Evolutionary conservation across 2,113 vertebrate species (phyloP).

Genomic region (Elephantulus edwardii): DNA sequence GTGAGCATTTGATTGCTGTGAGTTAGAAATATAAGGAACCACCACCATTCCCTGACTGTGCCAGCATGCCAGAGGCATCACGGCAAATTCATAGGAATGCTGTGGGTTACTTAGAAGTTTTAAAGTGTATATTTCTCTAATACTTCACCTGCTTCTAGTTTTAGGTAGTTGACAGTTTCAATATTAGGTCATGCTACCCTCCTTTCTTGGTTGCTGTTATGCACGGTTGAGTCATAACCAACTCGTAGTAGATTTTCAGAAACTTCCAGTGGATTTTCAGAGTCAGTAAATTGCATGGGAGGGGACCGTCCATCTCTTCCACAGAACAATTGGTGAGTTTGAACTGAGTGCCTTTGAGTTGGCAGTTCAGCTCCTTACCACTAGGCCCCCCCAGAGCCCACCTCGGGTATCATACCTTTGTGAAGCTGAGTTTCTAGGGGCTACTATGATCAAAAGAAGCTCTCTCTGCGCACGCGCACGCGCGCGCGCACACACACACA

Average conservation of each 20-base stretch:
- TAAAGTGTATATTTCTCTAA: background rate
- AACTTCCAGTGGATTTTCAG: too few species aligned
- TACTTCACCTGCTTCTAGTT: background rate
- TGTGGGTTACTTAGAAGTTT: background rate
- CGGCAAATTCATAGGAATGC: background rate
- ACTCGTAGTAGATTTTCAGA: too few species aligned
- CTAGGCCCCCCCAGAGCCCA: too few species aligned
- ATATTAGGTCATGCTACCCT: background rate
- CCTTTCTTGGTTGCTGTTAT: too few species aligned
- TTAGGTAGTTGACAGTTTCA: background rate
- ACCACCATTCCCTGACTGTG: background rate
- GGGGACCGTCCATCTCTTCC: too few species aligned
- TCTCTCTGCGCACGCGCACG: too few species aligned
- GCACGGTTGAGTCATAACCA: too few species aligned
- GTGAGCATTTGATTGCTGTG: background rate
- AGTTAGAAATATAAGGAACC: background rate
- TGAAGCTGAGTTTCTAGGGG: constrained; percentile 34
- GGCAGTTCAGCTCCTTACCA: too few species aligned
- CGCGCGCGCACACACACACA: too few species aligned
- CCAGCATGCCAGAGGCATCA: background rate
- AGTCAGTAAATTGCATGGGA: too few species aligned
- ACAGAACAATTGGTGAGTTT: too few species aligned
- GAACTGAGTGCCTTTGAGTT: too few species aligned
- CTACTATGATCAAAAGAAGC: background rate
- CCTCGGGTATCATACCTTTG: background rate